Conservation (phyloP, 2,797 vertebrate species). For the Selene dorsalis region DNA sequence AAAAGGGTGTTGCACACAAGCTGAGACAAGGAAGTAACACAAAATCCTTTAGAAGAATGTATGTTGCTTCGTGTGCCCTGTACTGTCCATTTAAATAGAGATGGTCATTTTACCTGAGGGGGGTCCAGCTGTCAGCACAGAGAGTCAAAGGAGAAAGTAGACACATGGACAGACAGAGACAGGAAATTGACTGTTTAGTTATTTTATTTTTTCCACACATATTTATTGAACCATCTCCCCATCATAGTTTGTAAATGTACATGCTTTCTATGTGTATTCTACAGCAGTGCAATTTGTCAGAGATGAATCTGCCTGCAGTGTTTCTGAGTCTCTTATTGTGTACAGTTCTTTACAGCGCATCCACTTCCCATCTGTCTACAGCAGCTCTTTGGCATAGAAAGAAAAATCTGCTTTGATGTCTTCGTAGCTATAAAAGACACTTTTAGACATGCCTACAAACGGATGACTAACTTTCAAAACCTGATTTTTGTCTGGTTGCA, state of each 20-base stretch:
- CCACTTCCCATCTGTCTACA: constrained; percentile 17
- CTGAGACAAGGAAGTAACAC: too few species aligned
- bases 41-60: too few species aligned
- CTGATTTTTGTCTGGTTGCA: background rate
- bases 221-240: background rate
- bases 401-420: background rate
- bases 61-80: constrained; percentile 25
- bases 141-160: background rate
- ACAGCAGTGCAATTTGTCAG: background rate
- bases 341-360: background rate
- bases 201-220: background rate
- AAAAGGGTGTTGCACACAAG: too few species aligned
- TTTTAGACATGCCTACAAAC: background rate
- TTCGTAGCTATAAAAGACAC: background rate
- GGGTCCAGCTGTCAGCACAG: constrained; percentile 59
- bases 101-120: constrained; percentile 42
- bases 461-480: background rate
- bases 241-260: background rate
- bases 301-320: background rate
- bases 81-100: constrained; percentile 36
- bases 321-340: background rate
- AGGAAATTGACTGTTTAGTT: too few species aligned
- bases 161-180: background rate
- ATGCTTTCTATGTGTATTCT: background rate
- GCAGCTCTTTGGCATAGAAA: constrained; percentile 7